phyloP scores from a whole-genome alignment of 2,888 invertebrate genomes.

The Monopis laevigella region DNA sequence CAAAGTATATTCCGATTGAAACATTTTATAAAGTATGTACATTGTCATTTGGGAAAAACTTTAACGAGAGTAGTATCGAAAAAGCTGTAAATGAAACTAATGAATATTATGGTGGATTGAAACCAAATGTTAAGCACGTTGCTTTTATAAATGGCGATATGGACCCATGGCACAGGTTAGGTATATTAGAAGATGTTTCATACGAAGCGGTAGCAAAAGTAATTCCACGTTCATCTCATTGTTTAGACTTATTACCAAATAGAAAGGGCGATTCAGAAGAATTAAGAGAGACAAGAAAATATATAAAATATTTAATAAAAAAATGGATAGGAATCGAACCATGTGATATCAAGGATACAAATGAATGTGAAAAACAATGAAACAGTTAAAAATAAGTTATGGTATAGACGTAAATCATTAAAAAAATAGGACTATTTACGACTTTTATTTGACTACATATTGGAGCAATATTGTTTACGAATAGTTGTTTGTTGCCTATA shows the following conservation, averaged over 20 bases:
- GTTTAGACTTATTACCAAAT: constrained; percentile 40
- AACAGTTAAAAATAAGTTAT: too few species aligned
- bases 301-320: constrained; percentile 43
- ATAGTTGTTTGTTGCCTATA: too few species aligned
- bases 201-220: constrained; percentile 42
- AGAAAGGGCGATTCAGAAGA: constrained; percentile 34
- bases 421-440: too few species aligned
- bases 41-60: constrained; percentile 45
- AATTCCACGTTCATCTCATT: constrained; percentile 40
- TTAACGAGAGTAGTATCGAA: constrained; percentile 38
- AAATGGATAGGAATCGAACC: constrained; percentile 35
- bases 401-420: too few species aligned
- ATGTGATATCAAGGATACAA: not conserved
- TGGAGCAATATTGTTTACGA: too few species aligned
- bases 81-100: constrained; percentile 48
- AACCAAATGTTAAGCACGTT: constrained; percentile 59
- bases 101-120: constrained; percentile 50
- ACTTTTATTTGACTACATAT: too few species aligned
- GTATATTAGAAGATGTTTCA: constrained; percentile 52
- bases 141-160: constrained; percentile 68
- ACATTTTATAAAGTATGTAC: constrained; percentile 46
- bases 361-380: not conserved
- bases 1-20: constrained; percentile 45
- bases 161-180: constrained; percentile 68
- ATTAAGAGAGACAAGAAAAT: constrained; percentile 37